Evolutionary conservation across 1,140 invertebrate species (phyloP), one percentile per base, ranked within the genome.

Genomic region (Drosophila miranda): DNA sequence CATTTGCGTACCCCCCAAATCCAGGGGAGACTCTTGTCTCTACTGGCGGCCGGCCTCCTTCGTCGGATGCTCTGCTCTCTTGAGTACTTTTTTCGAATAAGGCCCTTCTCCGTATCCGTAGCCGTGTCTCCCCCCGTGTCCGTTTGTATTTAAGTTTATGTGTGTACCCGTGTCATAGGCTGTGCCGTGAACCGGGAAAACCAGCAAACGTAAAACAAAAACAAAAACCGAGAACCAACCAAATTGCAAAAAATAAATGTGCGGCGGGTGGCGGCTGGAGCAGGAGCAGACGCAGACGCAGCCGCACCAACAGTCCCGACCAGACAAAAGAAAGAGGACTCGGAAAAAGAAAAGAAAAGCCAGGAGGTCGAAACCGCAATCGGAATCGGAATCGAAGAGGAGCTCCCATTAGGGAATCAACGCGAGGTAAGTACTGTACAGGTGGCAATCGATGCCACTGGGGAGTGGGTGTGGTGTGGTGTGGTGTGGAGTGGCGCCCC

Each of bases 161-260:
- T 54, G n/a, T 21, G 43, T 34, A 34, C 9, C 30, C 43, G 59
- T 44, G 49, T 30, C 38, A 42, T 26, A 30, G 60, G 28, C 34
- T 34, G 67, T 50, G 67, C 56, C 19, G 48, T 66, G 71, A 48
- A 43, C 41, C 52, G 34, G 53, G 48, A 52, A 73, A 74, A 64
- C 42, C 41, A 60, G 41, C 46, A 34, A 70, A 46, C 23, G n/a
- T 19, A 34, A 38, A 28, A 26, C 23, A 26, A 26, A 5, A 26
- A 26, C 23, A 55, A 56, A 46, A 48, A 62, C 38, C 42, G 53
- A 46, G 43, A 68, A 48, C 55, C 60, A 71, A 78, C 69, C 70
- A 69, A 74, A 78, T 78, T 82, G 70, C 57, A 44, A 78, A 59
- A 54, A 69, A 63, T 82, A 82, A 78, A 81, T 82, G 68, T 77